Percentiles rank a stretch among this genome's conserved stretches.
Conservation (phyloP, 2,888 invertebrate genomes). For the Diplolepis rosae region DNA sequence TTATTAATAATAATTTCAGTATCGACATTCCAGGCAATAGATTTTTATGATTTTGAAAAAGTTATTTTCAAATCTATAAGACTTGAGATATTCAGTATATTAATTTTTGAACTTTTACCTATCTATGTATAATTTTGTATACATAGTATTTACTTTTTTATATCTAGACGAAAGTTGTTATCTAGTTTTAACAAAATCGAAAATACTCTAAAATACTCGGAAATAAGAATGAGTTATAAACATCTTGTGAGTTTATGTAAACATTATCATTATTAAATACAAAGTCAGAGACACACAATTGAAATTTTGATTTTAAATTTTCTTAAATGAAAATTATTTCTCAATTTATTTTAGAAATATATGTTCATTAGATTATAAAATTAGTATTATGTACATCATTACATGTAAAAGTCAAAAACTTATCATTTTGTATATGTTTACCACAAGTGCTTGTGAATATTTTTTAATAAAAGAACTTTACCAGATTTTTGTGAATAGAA, state of each 20-base stretch:
- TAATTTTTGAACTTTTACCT: neutral
- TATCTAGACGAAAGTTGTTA: constrained; percentile 14
- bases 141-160: neutral
- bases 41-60: neutral
- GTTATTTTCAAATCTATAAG: neutral
- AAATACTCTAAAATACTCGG: neutral
- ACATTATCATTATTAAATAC: neutral
- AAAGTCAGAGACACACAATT: neutral
- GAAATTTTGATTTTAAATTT: neutral
- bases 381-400: neutral
- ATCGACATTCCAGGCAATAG: neutral
- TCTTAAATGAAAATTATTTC: neutral
- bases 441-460: neutral
- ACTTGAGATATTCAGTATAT: neutral
- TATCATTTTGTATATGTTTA: neutral
- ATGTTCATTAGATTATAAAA: neutral
- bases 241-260: neutral
- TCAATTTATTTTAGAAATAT: neutral
- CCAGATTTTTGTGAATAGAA: too few relatives aligned
- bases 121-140: neutral
- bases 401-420: neutral
- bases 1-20: neutral
- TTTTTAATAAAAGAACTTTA: neutral
- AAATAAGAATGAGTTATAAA: too few relatives aligned
- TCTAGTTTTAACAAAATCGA: constrained; percentile 21